Evolutionary conservation across 1,140 invertebrate species (phyloP), one percentile per base, ranked within the genome.

Genomic region (Papilio xuthus): DNA sequence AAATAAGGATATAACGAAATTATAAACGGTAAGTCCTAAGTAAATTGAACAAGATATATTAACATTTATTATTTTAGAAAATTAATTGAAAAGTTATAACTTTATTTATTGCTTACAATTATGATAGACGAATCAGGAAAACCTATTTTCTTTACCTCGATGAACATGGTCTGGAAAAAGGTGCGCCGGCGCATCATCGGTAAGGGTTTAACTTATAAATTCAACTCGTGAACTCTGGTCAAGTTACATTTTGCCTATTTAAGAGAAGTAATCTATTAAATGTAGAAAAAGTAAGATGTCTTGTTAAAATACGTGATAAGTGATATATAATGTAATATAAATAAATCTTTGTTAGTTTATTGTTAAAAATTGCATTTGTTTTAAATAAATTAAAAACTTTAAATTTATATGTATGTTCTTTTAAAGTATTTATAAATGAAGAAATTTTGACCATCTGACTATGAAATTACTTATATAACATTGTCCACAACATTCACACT

Each of bases 1-100:
- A 56, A 53, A 56, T 44, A 75, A 56, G 73, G 73, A 75, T 75
- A 75, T 56, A 75, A 32, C 10, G 26, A 7, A 67, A 32, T 60
- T 67, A 18, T 15, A 32, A 32, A 28, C 23, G 60, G 60, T 67
- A 67, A 67, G 60, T 67, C 26, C n/a, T 67, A 32, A 15, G 13
- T 60, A 60, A 23, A 12, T 26, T 26, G 20, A 12, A 60, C 12
- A 60, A 10, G 20, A 9, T 9, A 13, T 26, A 26, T 26, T 60
- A 28, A 10, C 56, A 60, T 26, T 26, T 26, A 12, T 60, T 8
- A 53, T 53, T 53, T n/a, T 53, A 18, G 15, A 2, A 53, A 20
- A 9, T n/a, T 20, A 20, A n/a, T 53, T 20, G 18, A 9, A 53
- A 53, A 8, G 18, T 47, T 8, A n/a, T 20, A 53, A 53, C n/a